Evolutionary conservation across 1,140 invertebrate species (phyloP).

Genomic region (Sweltsa coloradensis): DNA sequence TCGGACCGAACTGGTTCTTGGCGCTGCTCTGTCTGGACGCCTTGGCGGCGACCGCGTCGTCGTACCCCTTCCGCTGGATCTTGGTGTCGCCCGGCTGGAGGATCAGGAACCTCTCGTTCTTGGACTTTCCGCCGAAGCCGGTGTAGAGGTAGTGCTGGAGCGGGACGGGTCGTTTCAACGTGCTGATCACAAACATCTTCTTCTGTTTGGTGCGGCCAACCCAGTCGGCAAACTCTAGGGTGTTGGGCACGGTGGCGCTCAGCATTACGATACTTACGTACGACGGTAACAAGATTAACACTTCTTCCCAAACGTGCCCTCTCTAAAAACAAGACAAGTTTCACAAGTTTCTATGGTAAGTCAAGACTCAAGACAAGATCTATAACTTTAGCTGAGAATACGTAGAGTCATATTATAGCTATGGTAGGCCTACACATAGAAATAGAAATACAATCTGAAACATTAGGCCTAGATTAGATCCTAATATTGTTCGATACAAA

Average conservation of each 20-base stretch:
- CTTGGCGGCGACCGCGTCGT: conserved; percentile 55
- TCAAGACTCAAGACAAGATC: too few relatives aligned
- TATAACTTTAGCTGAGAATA: too few relatives aligned
- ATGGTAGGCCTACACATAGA: too few relatives aligned
- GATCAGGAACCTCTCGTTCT: conserved; percentile 73
- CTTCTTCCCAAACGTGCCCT: conserved; percentile 99
- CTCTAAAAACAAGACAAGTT: too few relatives aligned
- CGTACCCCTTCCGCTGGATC: conserved; percentile 23
- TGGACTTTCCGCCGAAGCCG: conserved; percentile 68
- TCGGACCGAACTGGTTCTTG: conserved; percentile 42
- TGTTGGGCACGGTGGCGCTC: conserved; percentile 96
- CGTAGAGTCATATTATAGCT: too few relatives aligned
- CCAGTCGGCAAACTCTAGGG: conserved; percentile 94
- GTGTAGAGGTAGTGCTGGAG: conserved; percentile 90
- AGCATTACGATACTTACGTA: conserved; percentile 95
- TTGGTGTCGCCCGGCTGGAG: conserved; percentile 57
- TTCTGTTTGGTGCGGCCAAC: conserved; percentile 85
- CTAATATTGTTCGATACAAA: too few relatives aligned
- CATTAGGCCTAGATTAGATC: too few relatives aligned
- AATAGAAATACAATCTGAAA: too few relatives aligned
- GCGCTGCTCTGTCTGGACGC: conserved; percentile 42
- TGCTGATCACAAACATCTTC: conserved; percentile 93
- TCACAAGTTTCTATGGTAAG: too few relatives aligned
- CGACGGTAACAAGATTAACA: conserved; percentile 86
- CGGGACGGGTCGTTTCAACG: conserved; percentile 86